Conservation (phyloP, 2,797 vertebrate genomes). For the Thripadectes ignobilis region DNA sequence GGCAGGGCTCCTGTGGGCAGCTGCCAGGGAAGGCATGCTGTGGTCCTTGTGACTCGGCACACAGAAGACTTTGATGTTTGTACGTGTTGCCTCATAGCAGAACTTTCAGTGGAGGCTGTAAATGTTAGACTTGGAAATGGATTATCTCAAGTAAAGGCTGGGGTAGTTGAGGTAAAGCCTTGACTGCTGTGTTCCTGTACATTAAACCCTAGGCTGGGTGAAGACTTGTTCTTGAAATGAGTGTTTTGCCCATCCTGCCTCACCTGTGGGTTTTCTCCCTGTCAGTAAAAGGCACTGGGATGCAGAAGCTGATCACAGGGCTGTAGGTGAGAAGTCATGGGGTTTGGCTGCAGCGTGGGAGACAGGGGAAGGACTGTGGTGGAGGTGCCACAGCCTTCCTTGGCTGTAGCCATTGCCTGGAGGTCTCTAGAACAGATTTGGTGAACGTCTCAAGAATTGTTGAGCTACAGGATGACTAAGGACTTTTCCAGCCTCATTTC, state of each 20-base stretch:
- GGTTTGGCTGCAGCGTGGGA: not conserved
- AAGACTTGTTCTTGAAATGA: not conserved
- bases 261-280: not conserved
- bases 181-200: not conserved
- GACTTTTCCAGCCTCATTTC: not conserved
- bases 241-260: not conserved
- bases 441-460: rapidly evolving
- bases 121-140: not conserved
- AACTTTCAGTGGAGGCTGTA: not conserved
- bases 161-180: not conserved
- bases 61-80: rapidly evolving
- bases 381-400: not conserved
- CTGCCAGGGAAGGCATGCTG: not conserved
- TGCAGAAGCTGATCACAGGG: not conserved
- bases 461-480: not conserved
- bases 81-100: not conserved
- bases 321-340: not conserved
- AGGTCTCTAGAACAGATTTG: not conserved
- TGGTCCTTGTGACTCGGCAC: not conserved
- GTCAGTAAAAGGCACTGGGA: not conserved
- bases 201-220: not conserved
- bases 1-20: not conserved
- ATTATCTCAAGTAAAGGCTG: not conserved
- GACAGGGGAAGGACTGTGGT: not conserved
- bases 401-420: not conserved